Evolutionary conservation across 2,888 invertebrate genomes (phyloP).

Genomic region (Diarsia dahlii): DNA sequence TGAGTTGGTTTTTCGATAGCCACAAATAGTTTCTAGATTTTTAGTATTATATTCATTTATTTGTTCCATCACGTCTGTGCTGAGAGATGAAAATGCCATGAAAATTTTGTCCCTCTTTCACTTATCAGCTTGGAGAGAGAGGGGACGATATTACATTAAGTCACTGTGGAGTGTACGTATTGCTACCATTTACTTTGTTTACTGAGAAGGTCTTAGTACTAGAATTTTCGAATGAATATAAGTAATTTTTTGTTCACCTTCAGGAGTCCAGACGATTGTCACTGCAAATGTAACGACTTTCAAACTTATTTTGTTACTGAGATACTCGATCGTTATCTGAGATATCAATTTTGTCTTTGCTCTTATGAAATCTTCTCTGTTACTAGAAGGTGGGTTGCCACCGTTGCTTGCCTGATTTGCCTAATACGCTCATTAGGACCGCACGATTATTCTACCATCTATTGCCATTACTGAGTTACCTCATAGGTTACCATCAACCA

Average conservation of each 20-base stretch:
- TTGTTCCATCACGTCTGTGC: slow-evolving; percentile 88
- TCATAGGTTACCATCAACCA: slow-evolving; percentile 2
- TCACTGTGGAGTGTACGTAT: slow-evolving; percentile 82
- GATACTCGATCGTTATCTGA: slow-evolving; percentile 54
- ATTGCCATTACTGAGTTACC: slow-evolving; percentile 8
- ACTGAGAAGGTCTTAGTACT: slow-evolving; percentile 77
- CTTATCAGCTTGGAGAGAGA: slow-evolving; percentile 80
- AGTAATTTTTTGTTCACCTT: slow-evolving; percentile 83
- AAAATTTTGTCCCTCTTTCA: slow-evolving; percentile 84
- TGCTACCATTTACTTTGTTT: slow-evolving; percentile 84
- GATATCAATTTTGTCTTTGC: slow-evolving; percentile 22
- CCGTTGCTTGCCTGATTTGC: slow-evolving; percentile 3
- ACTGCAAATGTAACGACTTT: slow-evolving; percentile 78
- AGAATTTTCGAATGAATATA: slow-evolving; percentile 81
- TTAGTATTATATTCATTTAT: slow-evolving; percentile 89
- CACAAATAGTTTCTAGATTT: slow-evolving; percentile 81
- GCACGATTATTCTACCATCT: slow-evolving; percentile 21
- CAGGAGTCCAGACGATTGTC: slow-evolving; percentile 83
- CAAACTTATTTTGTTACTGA: slow-evolving; percentile 77
- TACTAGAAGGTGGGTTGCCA: neutral
- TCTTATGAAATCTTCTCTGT: slow-evolving; percentile 7
- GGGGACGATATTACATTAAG: slow-evolving; percentile 82
- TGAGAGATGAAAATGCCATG: slow-evolving; percentile 88
- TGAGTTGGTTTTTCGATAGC: slow-evolving; percentile 79
- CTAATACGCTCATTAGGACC: slow-evolving; percentile 6